Percentiles rank a stretch among this genome's conserved stretches.
Evolutionary conservation across 2,797 vertebrate genomes (phyloP).

Genomic region (Staurois parvus): DNA sequence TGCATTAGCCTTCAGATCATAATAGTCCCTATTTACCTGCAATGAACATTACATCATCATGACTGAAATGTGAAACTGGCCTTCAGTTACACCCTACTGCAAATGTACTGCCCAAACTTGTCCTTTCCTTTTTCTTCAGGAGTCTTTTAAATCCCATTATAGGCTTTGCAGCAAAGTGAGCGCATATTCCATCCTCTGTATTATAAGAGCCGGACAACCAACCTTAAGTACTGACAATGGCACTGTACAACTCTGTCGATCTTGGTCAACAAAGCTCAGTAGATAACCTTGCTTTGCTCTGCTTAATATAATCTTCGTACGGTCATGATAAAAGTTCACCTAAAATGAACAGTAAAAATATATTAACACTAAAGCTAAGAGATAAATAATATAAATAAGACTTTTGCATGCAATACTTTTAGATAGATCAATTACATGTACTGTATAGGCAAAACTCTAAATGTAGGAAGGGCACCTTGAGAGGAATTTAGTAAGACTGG

Average conservation of each 20-base stretch:
- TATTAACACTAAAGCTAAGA: not conserved
- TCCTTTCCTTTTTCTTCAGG: not conserved
- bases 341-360: conserved; percentile 63
- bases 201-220: conserved; percentile 89
- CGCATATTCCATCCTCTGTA: conserved; percentile 86
- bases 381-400: no score
- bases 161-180: conserved; percentile 90
- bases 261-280: conserved; percentile 92
- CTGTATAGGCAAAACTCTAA: no score
- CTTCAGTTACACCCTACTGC: not conserved
- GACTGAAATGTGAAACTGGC: not conserved
- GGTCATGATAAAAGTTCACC: conserved; percentile 98
- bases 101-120: not conserved
- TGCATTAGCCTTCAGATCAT: not conserved
- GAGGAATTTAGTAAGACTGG: no score
- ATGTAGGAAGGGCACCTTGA: no score
- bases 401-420: no score
- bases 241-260: conserved; percentile 90
- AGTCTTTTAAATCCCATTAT: conserved; percentile 70
- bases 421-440: no score
- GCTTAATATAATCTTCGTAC: conserved; percentile 95
- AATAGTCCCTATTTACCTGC: not conserved
- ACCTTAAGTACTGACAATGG: conserved; percentile 86
- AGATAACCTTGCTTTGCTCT: conserved; percentile 87
- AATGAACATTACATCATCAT: not conserved